Conservation (phyloP, 2,113 vertebrate species). For the Psilopogon haemacephalus region DNA sequence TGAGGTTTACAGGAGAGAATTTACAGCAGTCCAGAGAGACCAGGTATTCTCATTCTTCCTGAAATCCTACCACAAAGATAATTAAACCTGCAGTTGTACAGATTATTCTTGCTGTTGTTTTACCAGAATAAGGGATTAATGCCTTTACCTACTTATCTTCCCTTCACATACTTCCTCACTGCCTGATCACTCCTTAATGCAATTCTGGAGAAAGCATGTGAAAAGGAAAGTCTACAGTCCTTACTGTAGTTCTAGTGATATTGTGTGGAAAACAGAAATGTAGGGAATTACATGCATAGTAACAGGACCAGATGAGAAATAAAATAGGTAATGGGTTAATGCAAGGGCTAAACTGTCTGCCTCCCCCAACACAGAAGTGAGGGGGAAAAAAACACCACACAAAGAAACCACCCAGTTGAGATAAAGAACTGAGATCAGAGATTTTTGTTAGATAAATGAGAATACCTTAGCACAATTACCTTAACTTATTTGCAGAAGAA, state of each 20-base stretch:
- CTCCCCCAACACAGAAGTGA: too few species aligned
- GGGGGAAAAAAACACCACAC: too few species aligned
- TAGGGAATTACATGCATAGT: background rate
- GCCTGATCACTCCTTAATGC: background rate
- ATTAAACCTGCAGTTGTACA: background rate
- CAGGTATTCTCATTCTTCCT: background rate
- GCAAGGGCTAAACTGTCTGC: too few species aligned
- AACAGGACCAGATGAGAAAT: background rate
- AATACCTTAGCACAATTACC: too few species aligned
- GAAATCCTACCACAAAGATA: background rate
- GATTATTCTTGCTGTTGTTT: background rate
- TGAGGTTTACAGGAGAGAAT: background rate
- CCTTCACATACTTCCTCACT: background rate
- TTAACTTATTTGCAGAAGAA: too few species aligned
- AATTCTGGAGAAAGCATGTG: background rate
- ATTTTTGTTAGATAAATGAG: too few species aligned
- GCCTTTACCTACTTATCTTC: background rate
- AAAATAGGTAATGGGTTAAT: background rate
- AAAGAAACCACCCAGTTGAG: too few species aligned
- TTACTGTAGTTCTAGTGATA: background rate
- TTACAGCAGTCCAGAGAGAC: background rate
- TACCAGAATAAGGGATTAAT: background rate
- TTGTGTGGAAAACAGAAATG: background rate
- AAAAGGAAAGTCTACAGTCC: background rate
- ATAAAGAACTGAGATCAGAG: too few species aligned